Evolutionary conservation across 2,113 vertebrate genomes (phyloP).

Genomic region (Boleophthalmus pectinirostris): DNA sequence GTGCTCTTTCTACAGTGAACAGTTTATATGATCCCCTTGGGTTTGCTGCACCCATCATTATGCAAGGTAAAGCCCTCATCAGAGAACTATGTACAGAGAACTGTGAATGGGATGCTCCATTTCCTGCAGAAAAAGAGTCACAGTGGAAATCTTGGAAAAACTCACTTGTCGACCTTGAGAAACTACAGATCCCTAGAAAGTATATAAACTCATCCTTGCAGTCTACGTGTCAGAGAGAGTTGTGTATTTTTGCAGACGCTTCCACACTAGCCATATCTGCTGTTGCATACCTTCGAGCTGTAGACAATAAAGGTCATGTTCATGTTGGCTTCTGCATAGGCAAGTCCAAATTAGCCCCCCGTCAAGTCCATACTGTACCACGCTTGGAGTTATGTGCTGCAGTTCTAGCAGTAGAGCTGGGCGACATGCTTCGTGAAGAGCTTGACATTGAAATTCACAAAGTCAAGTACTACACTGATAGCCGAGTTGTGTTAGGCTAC

Average conservation of each 20-base stretch:
- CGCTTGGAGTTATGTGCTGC: slow-evolving; percentile 1
- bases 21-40: background rate
- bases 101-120: background rate
- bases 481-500: background rate
- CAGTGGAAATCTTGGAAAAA: background rate
- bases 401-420: background rate
- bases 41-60: background rate
- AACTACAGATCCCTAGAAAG: background rate
- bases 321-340: background rate
- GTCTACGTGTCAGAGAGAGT: background rate
- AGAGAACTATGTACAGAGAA: background rate
- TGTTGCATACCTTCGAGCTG: slow-evolving; percentile 1
- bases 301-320: background rate
- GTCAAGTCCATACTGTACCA: background rate
- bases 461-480: slow-evolving; percentile 3
- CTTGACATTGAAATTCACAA: background rate
- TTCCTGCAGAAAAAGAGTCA: background rate
- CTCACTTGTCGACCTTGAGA: background rate
- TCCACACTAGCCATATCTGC: background rate
- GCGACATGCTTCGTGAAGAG: background rate
- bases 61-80: background rate
- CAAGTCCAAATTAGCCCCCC: background rate
- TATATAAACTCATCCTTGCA: background rate
- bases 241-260: background rate
- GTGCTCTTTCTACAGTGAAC: background rate